Evolutionary conservation across 2,113 vertebrate species (phyloP).

Genomic region (Morphnarchus princeps): DNA sequence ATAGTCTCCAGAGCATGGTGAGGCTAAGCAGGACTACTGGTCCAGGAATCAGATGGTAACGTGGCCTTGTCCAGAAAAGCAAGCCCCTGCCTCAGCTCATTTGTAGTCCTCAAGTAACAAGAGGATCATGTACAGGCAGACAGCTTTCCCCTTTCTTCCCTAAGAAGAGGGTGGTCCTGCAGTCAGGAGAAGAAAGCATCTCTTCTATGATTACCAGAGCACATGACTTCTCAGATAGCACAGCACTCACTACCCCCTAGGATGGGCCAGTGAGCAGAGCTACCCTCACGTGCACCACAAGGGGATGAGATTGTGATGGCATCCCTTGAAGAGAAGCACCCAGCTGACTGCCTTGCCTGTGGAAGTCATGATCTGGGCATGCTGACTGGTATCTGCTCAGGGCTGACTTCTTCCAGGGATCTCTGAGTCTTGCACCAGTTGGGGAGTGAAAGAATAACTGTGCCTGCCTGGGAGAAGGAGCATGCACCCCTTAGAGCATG

Average conservation of each 20-base stretch:
- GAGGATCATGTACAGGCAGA: not conserved
- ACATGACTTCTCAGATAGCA: not conserved
- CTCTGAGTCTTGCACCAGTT: not conserved
- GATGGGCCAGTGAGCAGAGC: not conserved
- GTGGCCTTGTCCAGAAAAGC: not conserved
- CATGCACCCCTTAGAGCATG: not conserved
- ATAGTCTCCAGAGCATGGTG: not conserved
- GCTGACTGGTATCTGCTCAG: not conserved
- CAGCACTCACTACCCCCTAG: not conserved
- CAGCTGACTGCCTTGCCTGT: not conserved
- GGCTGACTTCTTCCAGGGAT: not conserved
- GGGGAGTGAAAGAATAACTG: not conserved
- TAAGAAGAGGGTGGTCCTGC: not conserved
- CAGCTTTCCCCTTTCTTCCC: not conserved
- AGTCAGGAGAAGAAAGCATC: not conserved
- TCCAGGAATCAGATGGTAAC: not conserved
- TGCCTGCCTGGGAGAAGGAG: not conserved
- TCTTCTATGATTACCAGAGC: not conserved
- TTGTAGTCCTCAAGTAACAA: not conserved
- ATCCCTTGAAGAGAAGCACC: not conserved
- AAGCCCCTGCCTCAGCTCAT: not conserved
- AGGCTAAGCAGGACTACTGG: not conserved
- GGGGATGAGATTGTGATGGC: not conserved
- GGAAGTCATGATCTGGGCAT: not conserved
- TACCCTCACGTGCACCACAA: not conserved